phyloP scores from a whole-genome alignment of 2,113 vertebrate genomes.

The Gila orcuttii region DNA sequence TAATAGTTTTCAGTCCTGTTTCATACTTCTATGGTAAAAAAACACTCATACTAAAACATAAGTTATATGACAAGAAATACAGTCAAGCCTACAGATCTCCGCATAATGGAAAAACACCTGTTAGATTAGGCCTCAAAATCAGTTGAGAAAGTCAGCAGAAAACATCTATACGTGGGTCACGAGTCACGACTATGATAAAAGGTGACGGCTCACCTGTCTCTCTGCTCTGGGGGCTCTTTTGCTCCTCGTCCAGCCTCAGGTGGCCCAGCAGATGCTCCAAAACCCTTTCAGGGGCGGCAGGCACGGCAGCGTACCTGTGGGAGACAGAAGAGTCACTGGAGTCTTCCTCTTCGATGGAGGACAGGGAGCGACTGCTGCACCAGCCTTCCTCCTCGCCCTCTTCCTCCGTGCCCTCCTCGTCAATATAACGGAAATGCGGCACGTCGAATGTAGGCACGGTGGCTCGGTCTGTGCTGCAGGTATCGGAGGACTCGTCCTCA shows the following conservation, averaged over 20 bases:
- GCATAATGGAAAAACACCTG: background rate
- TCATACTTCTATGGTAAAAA: background rate
- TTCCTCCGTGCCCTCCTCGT: constrained; percentile 86
- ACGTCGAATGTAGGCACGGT: constrained; percentile 94
- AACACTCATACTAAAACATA: background rate
- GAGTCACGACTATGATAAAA: background rate
- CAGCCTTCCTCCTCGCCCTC: constrained; percentile 82
- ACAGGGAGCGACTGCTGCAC: constrained; percentile 92
- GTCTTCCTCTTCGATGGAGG: constrained; percentile 90
- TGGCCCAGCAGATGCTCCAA: constrained; percentile 92
- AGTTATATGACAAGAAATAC: background rate
- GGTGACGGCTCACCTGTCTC: constrained; percentile 83
- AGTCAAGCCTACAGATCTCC: background rate
- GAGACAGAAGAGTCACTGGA: constrained; percentile 85
- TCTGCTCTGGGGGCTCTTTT: constrained; percentile 74
- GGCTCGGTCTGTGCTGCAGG: constrained; percentile 71
- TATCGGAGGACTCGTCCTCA: constrained; percentile 68
- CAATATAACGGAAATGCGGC: constrained; percentile 98
- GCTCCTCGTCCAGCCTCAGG: constrained; percentile 84
- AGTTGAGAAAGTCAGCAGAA: background rate
- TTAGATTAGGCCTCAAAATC: background rate
- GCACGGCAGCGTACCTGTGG: constrained; percentile 91
- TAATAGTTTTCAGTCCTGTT: background rate
- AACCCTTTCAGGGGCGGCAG: constrained; percentile 93
- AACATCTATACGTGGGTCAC: background rate